Base-by-base conservation (phyloP, 2,113 vertebrate species). In the Saccopteryx bilineata region DNA sequence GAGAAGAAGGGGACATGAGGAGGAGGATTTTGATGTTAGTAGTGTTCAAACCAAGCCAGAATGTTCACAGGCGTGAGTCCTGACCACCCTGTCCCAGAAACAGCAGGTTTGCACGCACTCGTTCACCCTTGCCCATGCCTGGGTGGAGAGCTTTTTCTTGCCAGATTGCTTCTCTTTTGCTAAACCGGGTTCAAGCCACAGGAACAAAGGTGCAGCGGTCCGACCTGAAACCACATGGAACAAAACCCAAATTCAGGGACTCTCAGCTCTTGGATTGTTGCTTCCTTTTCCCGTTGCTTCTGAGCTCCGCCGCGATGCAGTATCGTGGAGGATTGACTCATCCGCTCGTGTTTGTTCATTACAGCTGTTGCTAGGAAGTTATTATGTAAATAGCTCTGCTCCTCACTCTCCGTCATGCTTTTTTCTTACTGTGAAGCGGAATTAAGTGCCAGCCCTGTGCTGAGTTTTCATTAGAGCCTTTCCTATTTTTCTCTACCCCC, bases 291-390 rank as follows among this genome's bases (percentile, higher is more conserved):
- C 52, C n/a, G 66, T 46, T 69, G 79, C 48, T 24, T 23, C 58
- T 56, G 8, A 84, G 17, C 56, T 54, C 46, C 61, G 68, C 21
- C 4, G 17, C 14, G 56, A 58, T 60, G 46, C 17, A 9, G 48
- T 1, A 0, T 31, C 85, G 60, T 13, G 39, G 78, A 87, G 63
- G 86, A 61, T 1, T n/a, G 52, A 52, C 33, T 69, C 80, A 9
- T 54, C 75, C n/a, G 78, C 72, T 56, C 0, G 4, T 8, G 28
- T n/a, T 65, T 78, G 60, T 72, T 78, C 82, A 13, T 46, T 13
- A 61, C 65, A 58, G 93, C 46, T 14, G 65, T 86, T 48, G 66
- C 89, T 93, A 90, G 93, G 92, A 87, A 48, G 87, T 76, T 50
- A 28, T 50, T 61, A n/a, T 31, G 39, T 46, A 80, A 93, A 83